Percentiles rank a stretch among this genome's conserved stretches.
phyloP scores from a whole-genome alignment of 2,888 invertebrate genomes.

The Arrhopalites spinosus region DNA sequence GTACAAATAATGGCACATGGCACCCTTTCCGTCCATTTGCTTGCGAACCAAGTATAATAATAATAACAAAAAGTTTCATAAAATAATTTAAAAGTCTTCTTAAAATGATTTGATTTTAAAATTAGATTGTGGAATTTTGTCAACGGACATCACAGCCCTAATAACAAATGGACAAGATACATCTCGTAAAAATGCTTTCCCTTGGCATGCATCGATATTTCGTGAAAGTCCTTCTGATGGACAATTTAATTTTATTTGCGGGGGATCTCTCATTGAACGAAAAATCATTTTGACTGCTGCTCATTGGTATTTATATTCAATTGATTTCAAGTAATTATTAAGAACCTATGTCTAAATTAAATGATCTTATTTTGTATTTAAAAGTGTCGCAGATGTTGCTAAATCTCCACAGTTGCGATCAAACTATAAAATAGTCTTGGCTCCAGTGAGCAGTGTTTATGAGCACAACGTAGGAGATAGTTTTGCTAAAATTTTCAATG shows the following conservation, averaged over 20 bases:
- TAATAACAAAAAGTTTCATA: background rate
- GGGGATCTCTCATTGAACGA: conserved; percentile 7
- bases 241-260: conserved; percentile 1
- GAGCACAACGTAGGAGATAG: conserved; percentile 7
- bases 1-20: conserved; percentile 5
- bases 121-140: conserved; percentile 20
- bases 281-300: background rate
- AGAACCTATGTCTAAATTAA: too few relatives aligned
- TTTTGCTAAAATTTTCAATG: background rate
- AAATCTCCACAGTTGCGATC: background rate
- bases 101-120: background rate
- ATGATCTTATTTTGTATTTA: background rate
- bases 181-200: conserved; percentile 6
- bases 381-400: conserved; percentile 5
- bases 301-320: too few relatives aligned
- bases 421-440: conserved; percentile 14
- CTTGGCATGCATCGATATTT: conserved; percentile 21
- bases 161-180: conserved; percentile 9
- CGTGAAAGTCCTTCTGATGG: background rate
- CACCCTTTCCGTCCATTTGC: conserved; percentile 3
- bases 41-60: conserved; percentile 7
- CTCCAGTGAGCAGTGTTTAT: conserved; percentile 11
- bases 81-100: background rate
- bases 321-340: too few relatives aligned
- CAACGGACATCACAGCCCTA: background rate